phyloP scores from a whole-genome alignment of 2,113 vertebrate species.

The Meles meles region DNA sequence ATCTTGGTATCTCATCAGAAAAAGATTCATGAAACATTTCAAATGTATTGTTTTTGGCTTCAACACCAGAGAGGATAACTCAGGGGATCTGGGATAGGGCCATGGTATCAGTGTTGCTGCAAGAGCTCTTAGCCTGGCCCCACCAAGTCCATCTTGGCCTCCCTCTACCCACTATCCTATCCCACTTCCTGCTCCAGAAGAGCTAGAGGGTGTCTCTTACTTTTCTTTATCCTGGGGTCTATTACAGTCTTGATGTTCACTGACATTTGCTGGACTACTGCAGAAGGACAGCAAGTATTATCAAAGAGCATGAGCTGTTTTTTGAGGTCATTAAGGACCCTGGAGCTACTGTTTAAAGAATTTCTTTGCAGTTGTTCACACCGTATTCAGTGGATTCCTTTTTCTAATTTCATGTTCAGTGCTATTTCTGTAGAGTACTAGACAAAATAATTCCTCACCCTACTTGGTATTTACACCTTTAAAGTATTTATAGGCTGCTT shows the following conservation, averaged over 20 bases:
- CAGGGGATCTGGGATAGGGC: neutral
- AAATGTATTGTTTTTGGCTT: neutral
- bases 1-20: neutral
- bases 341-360: slow-evolving; percentile 33
- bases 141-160: neutral
- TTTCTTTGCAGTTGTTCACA: slow-evolving; percentile 16
- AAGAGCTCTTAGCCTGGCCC: neutral
- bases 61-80: neutral
- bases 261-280: neutral
- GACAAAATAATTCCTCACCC: slow-evolving; percentile 58
- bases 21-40: slow-evolving; percentile 45
- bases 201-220: neutral
- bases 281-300: neutral
- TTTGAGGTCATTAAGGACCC: neutral
- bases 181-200: neutral
- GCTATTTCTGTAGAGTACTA: slow-evolving; percentile 58
- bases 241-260: neutral
- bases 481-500: slow-evolving; percentile 54
- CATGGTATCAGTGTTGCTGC: neutral
- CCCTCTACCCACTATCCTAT: neutral
- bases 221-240: neutral
- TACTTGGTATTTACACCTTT: slow-evolving; percentile 65
- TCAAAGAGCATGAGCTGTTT: neutral
- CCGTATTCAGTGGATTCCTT: slow-evolving; percentile 14
- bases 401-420: slow-evolving; percentile 39